phyloP scores from a whole-genome alignment of 1,140 invertebrate genomes.

The Leptinotarsa texana region DNA sequence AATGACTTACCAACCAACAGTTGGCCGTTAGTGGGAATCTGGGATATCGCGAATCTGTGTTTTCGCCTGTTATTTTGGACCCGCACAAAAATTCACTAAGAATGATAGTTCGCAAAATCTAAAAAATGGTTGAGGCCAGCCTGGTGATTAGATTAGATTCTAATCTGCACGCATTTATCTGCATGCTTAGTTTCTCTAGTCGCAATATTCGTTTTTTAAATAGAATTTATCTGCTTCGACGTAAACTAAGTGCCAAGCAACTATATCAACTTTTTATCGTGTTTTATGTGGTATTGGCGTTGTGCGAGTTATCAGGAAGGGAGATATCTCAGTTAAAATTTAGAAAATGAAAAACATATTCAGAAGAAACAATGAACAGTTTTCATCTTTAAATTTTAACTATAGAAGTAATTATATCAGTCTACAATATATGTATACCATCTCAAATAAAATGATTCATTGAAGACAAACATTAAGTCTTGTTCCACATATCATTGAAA shows the following conservation, averaged over 20 bases:
- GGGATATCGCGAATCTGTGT: not conserved
- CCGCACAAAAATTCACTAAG: conserved; percentile 17
- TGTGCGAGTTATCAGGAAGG: not conserved
- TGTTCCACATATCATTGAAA: too few species aligned
- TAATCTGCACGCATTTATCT: conserved; percentile 22
- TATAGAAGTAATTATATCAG: too few species aligned
- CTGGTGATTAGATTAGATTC: conserved; percentile 22
- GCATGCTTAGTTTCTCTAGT: conserved; percentile 15
- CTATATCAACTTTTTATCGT: not conserved
- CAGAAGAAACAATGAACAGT: too few species aligned
- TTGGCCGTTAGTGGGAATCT: too few species aligned
- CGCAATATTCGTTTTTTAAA: conserved; percentile 4
- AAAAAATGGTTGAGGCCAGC: conserved; percentile 17
- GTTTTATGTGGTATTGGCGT: not conserved
- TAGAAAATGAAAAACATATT: too few species aligned
- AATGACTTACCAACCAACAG: too few species aligned
- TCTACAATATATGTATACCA: too few species aligned
- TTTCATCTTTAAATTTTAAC: too few species aligned
- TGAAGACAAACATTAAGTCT: too few species aligned
- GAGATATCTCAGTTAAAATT: too few species aligned
- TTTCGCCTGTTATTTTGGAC: not conserved
- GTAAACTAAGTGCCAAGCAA: not conserved
- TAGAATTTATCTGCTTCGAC: not conserved
- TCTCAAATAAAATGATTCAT: too few species aligned
- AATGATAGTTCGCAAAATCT: conserved; percentile 10